Percentiles rank a stretch among this genome's conserved stretches.
phyloP scores from a whole-genome alignment of 2,113 vertebrate genomes.

The Dolichotis patagonum region DNA sequence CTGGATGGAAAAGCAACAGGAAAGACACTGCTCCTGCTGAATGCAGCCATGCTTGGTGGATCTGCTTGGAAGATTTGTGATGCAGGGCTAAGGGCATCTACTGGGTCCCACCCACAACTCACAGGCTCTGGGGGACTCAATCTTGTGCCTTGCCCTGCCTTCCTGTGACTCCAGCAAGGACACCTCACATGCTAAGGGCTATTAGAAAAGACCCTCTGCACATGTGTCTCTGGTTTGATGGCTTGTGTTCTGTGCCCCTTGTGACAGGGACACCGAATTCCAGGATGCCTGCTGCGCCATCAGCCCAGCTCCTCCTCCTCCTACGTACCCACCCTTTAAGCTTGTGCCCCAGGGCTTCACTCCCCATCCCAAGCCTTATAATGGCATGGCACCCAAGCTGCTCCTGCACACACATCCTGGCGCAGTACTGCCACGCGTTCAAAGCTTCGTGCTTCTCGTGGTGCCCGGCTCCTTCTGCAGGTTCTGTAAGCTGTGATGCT shows the following conservation, averaged over 20 bases:
- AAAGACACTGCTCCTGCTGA: not conserved
- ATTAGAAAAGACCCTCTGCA: not conserved
- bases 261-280: not conserved
- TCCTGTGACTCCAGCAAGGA: not conserved
- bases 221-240: not conserved
- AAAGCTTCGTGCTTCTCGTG: not conserved
- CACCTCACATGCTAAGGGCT: not conserved
- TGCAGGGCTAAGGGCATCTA: not conserved
- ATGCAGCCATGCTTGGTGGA: not conserved
- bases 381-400: not conserved
- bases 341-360: not conserved
- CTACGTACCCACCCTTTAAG: not conserved
- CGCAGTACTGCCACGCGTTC: not conserved
- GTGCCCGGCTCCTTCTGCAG: too few relatives aligned
- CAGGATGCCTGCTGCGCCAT: not conserved
- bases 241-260: not conserved
- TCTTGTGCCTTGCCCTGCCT: not conserved
- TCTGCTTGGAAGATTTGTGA: not conserved
- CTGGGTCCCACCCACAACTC: not conserved
- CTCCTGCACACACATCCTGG: not conserved
- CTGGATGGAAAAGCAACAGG: not conserved
- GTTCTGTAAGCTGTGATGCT: too few relatives aligned
- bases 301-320: not conserved
- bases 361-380: not conserved
- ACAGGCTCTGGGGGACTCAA: not conserved